Evolutionary conservation across 2,113 vertebrate genomes (phyloP).

Genomic region (Andinoacara biseriatus): DNA sequence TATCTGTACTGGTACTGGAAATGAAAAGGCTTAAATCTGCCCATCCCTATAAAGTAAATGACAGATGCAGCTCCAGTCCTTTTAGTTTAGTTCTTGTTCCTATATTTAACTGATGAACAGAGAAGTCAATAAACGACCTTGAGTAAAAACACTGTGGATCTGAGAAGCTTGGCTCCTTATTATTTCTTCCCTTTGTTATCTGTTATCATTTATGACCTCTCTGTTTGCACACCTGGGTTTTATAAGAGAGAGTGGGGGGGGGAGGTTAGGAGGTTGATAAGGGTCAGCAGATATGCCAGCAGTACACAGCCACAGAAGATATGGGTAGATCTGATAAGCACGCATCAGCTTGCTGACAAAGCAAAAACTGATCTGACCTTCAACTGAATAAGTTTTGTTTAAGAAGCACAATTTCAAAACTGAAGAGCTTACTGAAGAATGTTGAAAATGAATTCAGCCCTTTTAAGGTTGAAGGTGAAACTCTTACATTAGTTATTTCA

Average conservation of each 20-base stretch:
- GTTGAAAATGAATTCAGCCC: constrained; percentile 23
- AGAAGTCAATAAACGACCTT: background rate
- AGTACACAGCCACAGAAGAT: constrained; percentile 44
- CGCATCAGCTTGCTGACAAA: constrained; percentile 55
- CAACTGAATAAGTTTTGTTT: constrained; percentile 20
- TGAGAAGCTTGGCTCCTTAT: constrained; percentile 31
- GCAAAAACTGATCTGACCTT: constrained; percentile 54
- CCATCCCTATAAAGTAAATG: background rate
- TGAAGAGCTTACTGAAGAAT: constrained; percentile 29
- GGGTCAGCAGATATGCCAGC: constrained; percentile 53
- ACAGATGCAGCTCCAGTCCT: background rate
- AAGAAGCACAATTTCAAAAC: background rate
- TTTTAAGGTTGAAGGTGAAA: constrained; percentile 24
- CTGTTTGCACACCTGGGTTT: constrained; percentile 79
- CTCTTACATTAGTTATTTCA: constrained; percentile 49
- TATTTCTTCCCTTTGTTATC: constrained; percentile 60
- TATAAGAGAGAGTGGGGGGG: constrained; percentile 53
- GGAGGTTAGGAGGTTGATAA: constrained; percentile 43
- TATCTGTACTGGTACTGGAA: background rate
- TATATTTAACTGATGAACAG: background rate
- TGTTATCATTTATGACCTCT: constrained; percentile 71
- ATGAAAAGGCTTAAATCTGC: background rate
- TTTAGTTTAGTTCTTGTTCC: background rate
- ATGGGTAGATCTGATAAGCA: constrained; percentile 44
- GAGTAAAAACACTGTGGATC: constrained; percentile 12